phyloP scores from a whole-genome alignment of 2,113 vertebrate species.

The Grantiella picta region DNA sequence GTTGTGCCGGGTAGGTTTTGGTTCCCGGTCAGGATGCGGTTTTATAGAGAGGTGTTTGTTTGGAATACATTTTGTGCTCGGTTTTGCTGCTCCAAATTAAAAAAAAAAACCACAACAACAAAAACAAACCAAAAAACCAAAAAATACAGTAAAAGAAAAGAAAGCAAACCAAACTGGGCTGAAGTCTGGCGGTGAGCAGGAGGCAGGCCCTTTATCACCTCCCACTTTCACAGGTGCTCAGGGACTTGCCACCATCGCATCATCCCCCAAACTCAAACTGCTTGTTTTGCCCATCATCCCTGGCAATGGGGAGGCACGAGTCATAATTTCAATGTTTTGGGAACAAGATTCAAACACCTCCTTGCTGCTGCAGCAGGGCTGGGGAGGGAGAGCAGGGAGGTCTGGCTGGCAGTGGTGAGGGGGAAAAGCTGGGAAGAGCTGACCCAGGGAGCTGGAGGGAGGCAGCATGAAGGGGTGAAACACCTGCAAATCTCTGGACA shows the following conservation, averaged over 20 bases:
- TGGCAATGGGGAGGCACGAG: background rate
- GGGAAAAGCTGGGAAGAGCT: background rate
- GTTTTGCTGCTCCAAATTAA: background rate
- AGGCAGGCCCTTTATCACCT: background rate
- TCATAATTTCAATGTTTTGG: background rate
- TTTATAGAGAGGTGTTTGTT: background rate
- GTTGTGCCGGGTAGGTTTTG: background rate
- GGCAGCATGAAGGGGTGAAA: background rate
- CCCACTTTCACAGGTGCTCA: background rate
- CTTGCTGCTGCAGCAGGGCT: constrained; percentile 14
- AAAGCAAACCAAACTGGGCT: background rate
- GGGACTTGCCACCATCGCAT: background rate
- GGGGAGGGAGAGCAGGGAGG: background rate
- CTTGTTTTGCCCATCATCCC: background rate
- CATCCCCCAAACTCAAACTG: background rate
- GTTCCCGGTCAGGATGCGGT: background rate
- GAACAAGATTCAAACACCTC: background rate
- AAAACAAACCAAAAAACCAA: background rate
- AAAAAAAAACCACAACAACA: background rate
- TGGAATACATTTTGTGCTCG: constrained; percentile 64
- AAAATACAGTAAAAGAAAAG: background rate
- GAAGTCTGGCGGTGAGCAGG: background rate
- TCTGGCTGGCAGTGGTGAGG: background rate
- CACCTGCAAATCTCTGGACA: background rate
- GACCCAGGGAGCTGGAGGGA: background rate